A percentile compares a stretch with the other conserved stretches of the same genome.
Evolutionary conservation across 2,113 vertebrate species (phyloP).

Genomic region (Taurulus bubalis): DNA sequence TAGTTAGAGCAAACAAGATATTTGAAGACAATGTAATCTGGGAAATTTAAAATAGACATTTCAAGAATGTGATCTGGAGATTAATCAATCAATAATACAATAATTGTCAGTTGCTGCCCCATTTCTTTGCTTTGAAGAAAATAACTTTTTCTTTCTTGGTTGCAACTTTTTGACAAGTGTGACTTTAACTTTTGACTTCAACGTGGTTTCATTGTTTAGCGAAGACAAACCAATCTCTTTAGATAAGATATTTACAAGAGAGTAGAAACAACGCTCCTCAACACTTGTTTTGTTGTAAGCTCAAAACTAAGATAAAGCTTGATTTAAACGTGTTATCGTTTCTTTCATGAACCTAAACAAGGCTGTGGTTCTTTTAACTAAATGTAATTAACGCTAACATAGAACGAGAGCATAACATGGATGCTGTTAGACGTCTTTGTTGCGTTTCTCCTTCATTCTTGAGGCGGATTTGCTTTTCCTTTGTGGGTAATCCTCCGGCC

Average conservation of each 20-base stretch:
- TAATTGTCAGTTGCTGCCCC: background rate
- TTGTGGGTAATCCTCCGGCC: slow-evolving; percentile 48
- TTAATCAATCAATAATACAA: background rate
- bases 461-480: slow-evolving; percentile 44
- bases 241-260: background rate
- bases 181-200: too few species aligned
- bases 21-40: background rate
- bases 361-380: background rate
- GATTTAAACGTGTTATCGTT: background rate
- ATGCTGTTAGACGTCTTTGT: background rate
- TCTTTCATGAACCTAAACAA: background rate
- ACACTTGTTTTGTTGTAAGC: background rate
- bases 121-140: background rate
- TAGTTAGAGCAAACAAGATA: background rate
- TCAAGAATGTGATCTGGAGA: background rate
- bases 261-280: background rate
- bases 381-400: background rate
- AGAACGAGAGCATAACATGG: background rate
- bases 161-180: background rate
- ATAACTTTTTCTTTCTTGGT: background rate
- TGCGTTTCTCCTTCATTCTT: slow-evolving; percentile 18
- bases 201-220: background rate
- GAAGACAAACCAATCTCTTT: background rate
- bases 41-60: background rate
- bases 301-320: background rate